A percentile compares a stretch with the other conserved stretches of the same genome.
Evolutionary conservation across 2,888 invertebrate species (phyloP).

Genomic region (Tetanocera ferruginea): DNA sequence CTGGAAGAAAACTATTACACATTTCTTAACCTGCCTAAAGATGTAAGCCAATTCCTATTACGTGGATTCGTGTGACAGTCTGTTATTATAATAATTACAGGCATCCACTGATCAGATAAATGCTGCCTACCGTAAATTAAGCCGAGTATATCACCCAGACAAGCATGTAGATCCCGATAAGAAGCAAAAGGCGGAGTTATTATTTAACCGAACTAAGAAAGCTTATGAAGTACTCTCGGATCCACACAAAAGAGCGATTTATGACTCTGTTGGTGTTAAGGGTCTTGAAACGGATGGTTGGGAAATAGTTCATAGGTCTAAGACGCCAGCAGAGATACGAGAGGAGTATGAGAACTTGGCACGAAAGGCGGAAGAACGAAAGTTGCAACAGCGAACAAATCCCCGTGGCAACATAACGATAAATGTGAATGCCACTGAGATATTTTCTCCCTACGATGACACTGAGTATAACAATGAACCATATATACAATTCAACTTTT

Average conservation of each 20-base stretch:
- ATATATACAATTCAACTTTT: slow-evolving; percentile 34
- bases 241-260: slow-evolving; percentile 94
- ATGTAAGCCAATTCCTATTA: slow-evolving; percentile 74
- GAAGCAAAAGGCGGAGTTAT: slow-evolving; percentile 89
- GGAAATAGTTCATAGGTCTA: slow-evolving; percentile 92
- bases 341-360: slow-evolving; percentile 95
- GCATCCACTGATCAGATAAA: slow-evolving; percentile 93
- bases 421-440: slow-evolving; percentile 91
- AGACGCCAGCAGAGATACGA: slow-evolving; percentile 94
- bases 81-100: slow-evolving; percentile 72
- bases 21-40: slow-evolving; percentile 85
- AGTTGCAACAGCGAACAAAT: slow-evolving; percentile 90
- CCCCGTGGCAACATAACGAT: slow-evolving; percentile 90
- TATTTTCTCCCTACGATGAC: slow-evolving; percentile 88
- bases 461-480: slow-evolving; percentile 68
- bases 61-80: background rate
- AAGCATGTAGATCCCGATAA: slow-evolving; percentile 88
- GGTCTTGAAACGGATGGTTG: slow-evolving; percentile 96
- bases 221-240: slow-evolving; percentile 97
- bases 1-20: slow-evolving; percentile 90
- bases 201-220: slow-evolving; percentile 93
- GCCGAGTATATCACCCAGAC: slow-evolving; percentile 96
- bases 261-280: slow-evolving; percentile 88
- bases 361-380: slow-evolving; percentile 87
- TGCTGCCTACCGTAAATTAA: slow-evolving; percentile 91